Evolutionary conservation across 2,888 invertebrate species (phyloP), one percentile per base, ranked within the genome.

Genomic region (Phyllotreta striolata): DNA sequence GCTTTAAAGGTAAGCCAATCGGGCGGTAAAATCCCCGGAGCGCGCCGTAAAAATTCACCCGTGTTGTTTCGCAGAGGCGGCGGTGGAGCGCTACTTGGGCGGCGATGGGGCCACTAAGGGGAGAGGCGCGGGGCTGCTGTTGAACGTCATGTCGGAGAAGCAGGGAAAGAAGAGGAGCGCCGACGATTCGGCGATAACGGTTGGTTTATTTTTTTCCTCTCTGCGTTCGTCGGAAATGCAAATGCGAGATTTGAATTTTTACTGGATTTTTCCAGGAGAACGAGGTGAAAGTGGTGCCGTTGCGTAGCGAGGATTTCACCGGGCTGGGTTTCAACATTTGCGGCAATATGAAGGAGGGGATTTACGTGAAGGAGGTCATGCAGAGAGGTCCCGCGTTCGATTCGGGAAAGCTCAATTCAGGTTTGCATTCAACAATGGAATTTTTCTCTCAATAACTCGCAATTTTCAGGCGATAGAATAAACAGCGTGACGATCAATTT

Each of bases 261-360:
- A 37, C 6, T 13, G 6, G 35, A 12, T 37, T 41, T 72, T 76
- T 76, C 13, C 77, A 89, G 88, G 84, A 85, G 65, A 84, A 85
- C 24, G 85, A 85, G 72, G 83, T 86, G 38, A 85, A 86, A 72
- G 84, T 86, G 56, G 92, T 95, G 47, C 88, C 91, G 67, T 84
- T 95, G 62, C 88, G 91, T 80, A 93, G 94, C 66, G 89, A 91
- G 55, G 95, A 95, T 82, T 93, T 94, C 81, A 93, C 93, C 0
- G 95, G 95, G 0, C 84, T 95, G 0, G 95, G 95, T 1, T 90
- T 95, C 81, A 90, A 91, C 77, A 91, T 95, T 69, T 90, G 89
- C 63, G 96, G 96, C n/a, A 95, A 93, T 72, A 93, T 95, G 86
- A 85, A 92, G 62, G 94, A 95, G 70, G 96, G 96, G 0, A 95